These are phyloP conservation scores for Origma solitaria DNA, from an alignment of 2,113 vertebrate species.

Conservation along the genomic window DNA sequence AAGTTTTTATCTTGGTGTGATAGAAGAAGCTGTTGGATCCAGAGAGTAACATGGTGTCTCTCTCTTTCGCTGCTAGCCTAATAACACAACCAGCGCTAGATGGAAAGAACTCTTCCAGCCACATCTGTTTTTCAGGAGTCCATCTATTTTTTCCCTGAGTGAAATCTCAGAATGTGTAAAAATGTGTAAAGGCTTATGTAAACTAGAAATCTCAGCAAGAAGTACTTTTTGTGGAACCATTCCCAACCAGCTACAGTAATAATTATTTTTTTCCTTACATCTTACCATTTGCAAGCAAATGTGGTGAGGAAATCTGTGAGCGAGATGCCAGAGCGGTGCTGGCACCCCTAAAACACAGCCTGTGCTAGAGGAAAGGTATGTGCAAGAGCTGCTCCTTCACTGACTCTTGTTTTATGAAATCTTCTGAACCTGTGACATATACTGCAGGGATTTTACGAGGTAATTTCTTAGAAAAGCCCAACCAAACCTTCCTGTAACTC, in stretches of 20 bases:
- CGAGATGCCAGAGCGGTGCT: fast-evolving
- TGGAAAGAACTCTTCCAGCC: not conserved
- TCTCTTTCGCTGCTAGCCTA: not conserved
- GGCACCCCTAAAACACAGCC: not conserved
- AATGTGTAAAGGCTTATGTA: not conserved
- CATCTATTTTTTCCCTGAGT: not conserved
- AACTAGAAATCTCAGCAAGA: not conserved
- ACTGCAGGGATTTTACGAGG: not conserved
- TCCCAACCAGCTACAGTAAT: not conserved
- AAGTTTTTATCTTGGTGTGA: not conserved
- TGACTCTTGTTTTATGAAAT: not conserved
- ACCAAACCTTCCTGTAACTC: not conserved
- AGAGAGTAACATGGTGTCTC: not conserved
- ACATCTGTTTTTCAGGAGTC: not conserved
- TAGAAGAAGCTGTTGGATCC: not conserved
- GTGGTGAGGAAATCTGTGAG: not conserved
- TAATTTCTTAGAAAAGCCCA: not conserved
- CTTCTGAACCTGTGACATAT: not conserved
- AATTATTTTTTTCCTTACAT: not conserved
- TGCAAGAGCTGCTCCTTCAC: not conserved
- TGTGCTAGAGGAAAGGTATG: not conserved
- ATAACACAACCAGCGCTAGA: not conserved
- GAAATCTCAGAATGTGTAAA: not conserved
- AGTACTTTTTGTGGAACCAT: not conserved
- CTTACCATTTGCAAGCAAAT: not conserved